These are phyloP conservation scores for Fulica atra DNA, from an alignment of 2,113 vertebrate genomes.

Conservation along the genomic window DNA sequence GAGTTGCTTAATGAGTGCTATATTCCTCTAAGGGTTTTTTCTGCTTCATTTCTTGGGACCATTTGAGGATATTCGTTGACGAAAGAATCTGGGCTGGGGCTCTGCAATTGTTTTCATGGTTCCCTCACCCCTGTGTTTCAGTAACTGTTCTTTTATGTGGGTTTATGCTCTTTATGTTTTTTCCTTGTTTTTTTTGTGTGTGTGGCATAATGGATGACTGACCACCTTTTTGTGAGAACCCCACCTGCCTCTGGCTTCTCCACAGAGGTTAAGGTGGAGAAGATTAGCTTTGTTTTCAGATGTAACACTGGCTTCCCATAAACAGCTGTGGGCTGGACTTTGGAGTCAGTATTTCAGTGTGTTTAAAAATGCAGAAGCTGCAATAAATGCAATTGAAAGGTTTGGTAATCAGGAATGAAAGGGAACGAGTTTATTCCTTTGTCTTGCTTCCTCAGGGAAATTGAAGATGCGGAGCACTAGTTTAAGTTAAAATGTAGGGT, in stretches of 20 bases:
- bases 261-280: not conserved
- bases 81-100: not conserved
- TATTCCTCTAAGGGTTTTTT: constrained; percentile 15
- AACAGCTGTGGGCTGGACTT: not conserved
- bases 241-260: not conserved
- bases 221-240: not conserved
- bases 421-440: not conserved
- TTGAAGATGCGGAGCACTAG: not conserved
- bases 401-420: constrained; percentile 15
- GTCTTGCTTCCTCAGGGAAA: not conserved
- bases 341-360: not conserved
- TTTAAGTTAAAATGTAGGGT: not conserved
- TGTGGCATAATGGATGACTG: not conserved
- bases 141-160: not conserved
- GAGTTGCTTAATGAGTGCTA: constrained; percentile 30
- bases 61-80: constrained; percentile 13
- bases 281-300: constrained; percentile 27
- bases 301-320: not conserved
- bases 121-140: not conserved
- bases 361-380: constrained; percentile 25
- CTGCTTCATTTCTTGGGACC: constrained; percentile 41
- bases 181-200: too few relatives aligned
- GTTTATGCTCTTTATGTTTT: not conserved
- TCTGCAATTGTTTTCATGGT: not conserved
- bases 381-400: not conserved